Conservation (phyloP, 2,113 vertebrate genomes). For the Pardalotus punctatus region DNA sequence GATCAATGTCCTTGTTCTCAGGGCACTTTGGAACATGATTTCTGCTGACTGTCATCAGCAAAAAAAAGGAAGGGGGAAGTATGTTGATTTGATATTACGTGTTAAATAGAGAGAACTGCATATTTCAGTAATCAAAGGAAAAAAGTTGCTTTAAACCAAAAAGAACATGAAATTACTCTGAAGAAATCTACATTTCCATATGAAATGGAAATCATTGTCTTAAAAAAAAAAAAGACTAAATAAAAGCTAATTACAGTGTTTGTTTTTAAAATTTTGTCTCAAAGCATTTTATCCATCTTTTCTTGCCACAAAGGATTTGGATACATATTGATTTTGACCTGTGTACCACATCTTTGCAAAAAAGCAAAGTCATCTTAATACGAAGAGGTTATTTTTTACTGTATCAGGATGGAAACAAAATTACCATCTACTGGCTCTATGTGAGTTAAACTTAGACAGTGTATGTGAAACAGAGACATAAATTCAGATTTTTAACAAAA, state of each 20-base stretch:
- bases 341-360: conserved; percentile 41
- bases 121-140: conserved; percentile 67
- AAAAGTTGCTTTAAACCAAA: conserved; percentile 68
- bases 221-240: conserved; percentile 68
- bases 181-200: conserved; percentile 65
- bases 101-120: conserved; percentile 63
- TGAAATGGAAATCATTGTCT: conserved; percentile 69
- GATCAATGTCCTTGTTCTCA: conserved; percentile 72
- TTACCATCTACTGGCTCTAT: conserved; percentile 23
- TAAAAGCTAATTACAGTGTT: conserved; percentile 63
- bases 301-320: conserved; percentile 50
- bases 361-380: conserved; percentile 69
- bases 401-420: conserved; percentile 57
- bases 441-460: conserved; percentile 48
- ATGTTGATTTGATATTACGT: conserved; percentile 59
- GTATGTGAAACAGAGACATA: background rate
- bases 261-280: conserved; percentile 68
- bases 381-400: conserved; percentile 63
- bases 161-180: conserved; percentile 61
- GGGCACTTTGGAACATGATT: conserved; percentile 65
- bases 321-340: conserved; percentile 63
- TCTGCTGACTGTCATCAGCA: conserved; percentile 72
- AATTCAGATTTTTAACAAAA: conserved; percentile 47
- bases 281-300: conserved; percentile 54
- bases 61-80: conserved; percentile 44